Evolutionary conservation across 2,888 invertebrate species (phyloP), one percentile per base, ranked within the genome.

Genomic region (Linnaemya vulpina): DNA sequence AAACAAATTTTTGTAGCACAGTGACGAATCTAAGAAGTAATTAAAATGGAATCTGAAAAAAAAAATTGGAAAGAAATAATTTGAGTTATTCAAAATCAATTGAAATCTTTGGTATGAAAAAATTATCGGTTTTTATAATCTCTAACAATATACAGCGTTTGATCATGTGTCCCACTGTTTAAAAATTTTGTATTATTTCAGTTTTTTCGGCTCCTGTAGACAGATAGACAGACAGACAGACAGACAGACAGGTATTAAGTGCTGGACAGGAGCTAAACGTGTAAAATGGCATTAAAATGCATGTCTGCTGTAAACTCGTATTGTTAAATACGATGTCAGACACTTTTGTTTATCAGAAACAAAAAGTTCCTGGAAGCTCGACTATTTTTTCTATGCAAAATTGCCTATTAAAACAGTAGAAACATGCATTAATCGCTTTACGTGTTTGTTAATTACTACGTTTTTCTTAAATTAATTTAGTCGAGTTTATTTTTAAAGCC

Each of bases 241-340:
- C 30, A 67, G 43, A 65, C 20, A 65, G 76, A 76, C 67, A 76
- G 76, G 55, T 58, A 76, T 67, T 76, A 65, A 76, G 68, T 51
- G 46, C 40, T 7, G 38, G 5, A 9, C n/a, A 25, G 13, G 3
- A 38, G 51, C 60, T 60, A 51, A 68, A 62, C 30, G 70, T 62
- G 40, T 53, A 70, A 78, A 78, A 70, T 78, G 40, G 30, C 51
- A 70, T 60, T 62, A 62, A 70, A 78, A 60, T 77, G 5, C 30
- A 22, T 62, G 15, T 70, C 70, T 62, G 78, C n/a, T 62, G 40
- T 62, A 62, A 30, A 30, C 5, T 30, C 30, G 30, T 20, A 53
- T 62, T 70, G 51, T 78, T 70, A 35, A 70, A 62, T 62, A 70
- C 53, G 43, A 40, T 62, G 70, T 43, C 78, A 70, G 78, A 78